A percentile compares a stretch with the other conserved stretches of the same genome.
phyloP scores from a whole-genome alignment of 2,888 invertebrate genomes.

The Onthophagus sagittarius region DNA sequence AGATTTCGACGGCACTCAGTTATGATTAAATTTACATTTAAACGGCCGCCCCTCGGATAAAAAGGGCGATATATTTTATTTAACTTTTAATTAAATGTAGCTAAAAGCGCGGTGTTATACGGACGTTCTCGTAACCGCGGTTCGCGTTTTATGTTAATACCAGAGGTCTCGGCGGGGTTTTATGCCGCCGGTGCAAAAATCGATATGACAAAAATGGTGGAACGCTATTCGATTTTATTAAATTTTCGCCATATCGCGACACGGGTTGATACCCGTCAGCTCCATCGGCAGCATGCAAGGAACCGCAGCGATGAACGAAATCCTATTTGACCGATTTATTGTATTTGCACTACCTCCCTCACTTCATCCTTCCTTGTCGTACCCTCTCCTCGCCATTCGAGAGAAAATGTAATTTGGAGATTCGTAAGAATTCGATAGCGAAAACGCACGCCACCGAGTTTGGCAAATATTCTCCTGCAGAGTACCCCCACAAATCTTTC shows the following conservation, averaged over 20 bases:
- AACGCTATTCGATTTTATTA: background rate
- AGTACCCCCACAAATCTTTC: background rate
- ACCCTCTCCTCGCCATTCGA: background rate
- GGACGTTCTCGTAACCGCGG: constrained; percentile 13
- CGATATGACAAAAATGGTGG: background rate
- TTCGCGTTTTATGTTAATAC: constrained; percentile 11
- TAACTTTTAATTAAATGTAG: constrained; percentile 37
- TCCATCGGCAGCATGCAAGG: background rate
- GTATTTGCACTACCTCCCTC: background rate
- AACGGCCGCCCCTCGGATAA: constrained; percentile 33
- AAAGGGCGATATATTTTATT: constrained; percentile 39
- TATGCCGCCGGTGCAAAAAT: background rate
- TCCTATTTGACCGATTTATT: background rate
- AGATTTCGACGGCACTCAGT: constrained; percentile 24
- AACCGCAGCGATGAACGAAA: background rate
- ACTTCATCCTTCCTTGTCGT: background rate
- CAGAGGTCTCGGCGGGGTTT: background rate
- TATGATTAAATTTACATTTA: constrained; percentile 40
- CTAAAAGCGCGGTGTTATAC: constrained; percentile 26
- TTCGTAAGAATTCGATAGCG: background rate
- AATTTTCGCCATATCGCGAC: background rate
- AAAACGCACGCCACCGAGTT: background rate
- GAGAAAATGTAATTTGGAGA: background rate
- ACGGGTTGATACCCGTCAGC: background rate
- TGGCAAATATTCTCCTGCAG: background rate